Base-by-base conservation (phyloP, 2,113 vertebrate species). In the Zosterops pallidus region DNA sequence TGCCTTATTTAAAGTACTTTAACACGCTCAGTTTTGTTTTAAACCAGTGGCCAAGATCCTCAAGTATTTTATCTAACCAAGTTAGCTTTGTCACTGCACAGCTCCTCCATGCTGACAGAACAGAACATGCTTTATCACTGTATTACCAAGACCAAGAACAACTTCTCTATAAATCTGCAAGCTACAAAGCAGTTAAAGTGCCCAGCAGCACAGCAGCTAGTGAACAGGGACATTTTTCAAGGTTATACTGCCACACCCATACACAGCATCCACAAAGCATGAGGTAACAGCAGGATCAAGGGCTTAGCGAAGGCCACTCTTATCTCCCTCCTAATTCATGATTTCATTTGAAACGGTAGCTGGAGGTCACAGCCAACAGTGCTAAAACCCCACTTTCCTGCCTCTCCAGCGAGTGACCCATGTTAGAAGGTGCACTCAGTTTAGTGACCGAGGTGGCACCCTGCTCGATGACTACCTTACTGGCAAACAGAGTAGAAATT, bases 391-490 rank as follows among this genome's bases (percentile, higher is more conserved):
- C 24, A 4, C 5, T 14, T 47, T 50, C 25, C 50, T 9, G 53
- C 25, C 44, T 22, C n/a, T 77, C n/a, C 20, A 41, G 57, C 1
- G 4, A 49, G 44, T 42, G 41, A 24, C 14, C 29, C 9, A 3
- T 1, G 7, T 0, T 0, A 60, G 78, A 81, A 50, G n/a, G 24
- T 8, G 4, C 2, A 0, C 25, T 26, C 57, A 22, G 6, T 7
- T 63, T 19, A 23, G 72, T 4, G 39, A 37, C 50, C 59, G 6
- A 41, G 49, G 68, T 1, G 12, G 19, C 4, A 0, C n/a, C 2
- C 31, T 23, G n/a, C 67, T 60, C 15, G 1, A 37, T 18, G 29
- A 71, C 56, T 71, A 78, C 35, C 47, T 70, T 50, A 52, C 68
- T 68, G 69, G 53, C 65, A 56, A 83, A 74, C 21, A 52, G 37